A percentile compares a stretch with the other conserved stretches of the same genome.
Evolutionary conservation across 2,113 vertebrate genomes (phyloP).

Genomic region (Fukomys damarensis): DNA sequence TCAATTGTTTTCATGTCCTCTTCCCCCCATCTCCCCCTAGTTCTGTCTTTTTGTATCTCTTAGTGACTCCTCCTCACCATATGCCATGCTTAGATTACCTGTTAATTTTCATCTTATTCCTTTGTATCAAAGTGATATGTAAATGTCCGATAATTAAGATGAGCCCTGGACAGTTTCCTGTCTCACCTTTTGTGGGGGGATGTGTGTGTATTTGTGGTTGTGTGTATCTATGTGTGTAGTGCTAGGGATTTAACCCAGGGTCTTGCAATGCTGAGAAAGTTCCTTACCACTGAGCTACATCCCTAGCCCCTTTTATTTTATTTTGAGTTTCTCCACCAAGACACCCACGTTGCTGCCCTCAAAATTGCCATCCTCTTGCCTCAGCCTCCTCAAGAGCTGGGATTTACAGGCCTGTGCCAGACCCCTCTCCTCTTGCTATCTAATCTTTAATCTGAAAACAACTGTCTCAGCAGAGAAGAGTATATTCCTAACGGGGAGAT

Average conservation of each 20-base stretch:
- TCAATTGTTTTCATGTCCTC: neutral
- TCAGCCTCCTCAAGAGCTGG: neutral
- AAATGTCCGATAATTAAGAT: neutral
- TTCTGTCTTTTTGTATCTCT: neutral
- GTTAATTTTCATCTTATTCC: neutral
- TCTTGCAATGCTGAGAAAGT: neutral
- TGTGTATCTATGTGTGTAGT: neutral
- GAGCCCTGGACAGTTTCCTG: neutral
- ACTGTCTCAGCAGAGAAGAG: neutral
- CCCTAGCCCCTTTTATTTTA: neutral
- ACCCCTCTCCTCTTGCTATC: neutral
- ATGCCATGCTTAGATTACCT: neutral
- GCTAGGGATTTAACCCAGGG: neutral
- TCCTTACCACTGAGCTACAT: neutral
- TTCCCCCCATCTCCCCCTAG: neutral
- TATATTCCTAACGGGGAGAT: neutral
- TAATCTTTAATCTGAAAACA: slow-evolving; percentile 13
- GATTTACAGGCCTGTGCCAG: neutral
- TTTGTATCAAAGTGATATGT: neutral
- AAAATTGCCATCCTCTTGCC: neutral
- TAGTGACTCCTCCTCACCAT: neutral
- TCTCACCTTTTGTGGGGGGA: neutral
- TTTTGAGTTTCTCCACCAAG: neutral
- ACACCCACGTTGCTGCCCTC: neutral
- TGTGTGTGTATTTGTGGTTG: neutral